Conservation (phyloP, 1,140 invertebrate species). For the Brachionus angularis region DNA sequence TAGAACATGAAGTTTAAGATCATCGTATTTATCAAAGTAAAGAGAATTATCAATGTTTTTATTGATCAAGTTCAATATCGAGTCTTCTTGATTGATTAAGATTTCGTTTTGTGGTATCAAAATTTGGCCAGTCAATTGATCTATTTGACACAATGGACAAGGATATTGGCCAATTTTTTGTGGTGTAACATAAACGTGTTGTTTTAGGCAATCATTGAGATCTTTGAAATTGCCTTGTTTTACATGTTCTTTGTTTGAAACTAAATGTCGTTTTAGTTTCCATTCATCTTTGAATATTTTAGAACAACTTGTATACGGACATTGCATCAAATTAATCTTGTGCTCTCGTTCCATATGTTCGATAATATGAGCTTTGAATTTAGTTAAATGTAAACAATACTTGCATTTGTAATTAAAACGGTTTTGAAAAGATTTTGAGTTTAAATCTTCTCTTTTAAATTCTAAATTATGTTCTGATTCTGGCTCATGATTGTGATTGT, state of each 20-base stretch:
- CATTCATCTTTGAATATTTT: conserved; percentile 41
- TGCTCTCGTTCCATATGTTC: conserved; percentile 21
- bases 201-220: conserved; percentile 16
- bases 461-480: too few relatives aligned
- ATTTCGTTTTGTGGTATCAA: neutral
- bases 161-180: conserved; percentile 23
- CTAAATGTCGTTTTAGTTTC: conserved; percentile 16
- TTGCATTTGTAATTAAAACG: conserved; percentile 32
- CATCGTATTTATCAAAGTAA: conserved; percentile 14
- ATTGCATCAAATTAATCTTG: conserved; percentile 22
- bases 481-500: too few relatives aligned
- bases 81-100: neutral
- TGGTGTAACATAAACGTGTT: neutral
- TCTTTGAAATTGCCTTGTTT: neutral
- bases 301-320: conserved; percentile 9
- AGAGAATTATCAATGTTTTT: conserved; percentile 30
- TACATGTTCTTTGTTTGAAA: conserved; percentile 16
- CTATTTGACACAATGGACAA: conserved; percentile 23
- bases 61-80: conserved; percentile 10
- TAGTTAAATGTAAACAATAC: conserved; percentile 24
- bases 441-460: too few relatives aligned
- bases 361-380: conserved; percentile 31
- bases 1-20: neutral
- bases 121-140: neutral
- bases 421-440: too few relatives aligned